phyloP scores from a whole-genome alignment of 2,888 invertebrate genomes.

The Empis stercorea region DNA sequence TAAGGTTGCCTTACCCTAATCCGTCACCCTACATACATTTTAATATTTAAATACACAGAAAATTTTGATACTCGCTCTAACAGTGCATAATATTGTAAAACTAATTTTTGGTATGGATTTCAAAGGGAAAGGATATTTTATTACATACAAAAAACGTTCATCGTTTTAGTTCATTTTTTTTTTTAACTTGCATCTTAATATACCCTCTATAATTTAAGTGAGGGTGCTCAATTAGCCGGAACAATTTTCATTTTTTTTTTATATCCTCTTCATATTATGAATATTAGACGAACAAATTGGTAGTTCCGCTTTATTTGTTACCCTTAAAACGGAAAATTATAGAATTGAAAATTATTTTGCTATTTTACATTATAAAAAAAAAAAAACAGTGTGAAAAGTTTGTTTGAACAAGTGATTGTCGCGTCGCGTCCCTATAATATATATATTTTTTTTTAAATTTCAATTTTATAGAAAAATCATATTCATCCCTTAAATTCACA shows the following conservation, averaged over 20 bases:
- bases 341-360: not conserved
- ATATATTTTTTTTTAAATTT: not conserved
- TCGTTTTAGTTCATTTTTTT: too few species aligned
- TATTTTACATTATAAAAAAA: not conserved
- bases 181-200: not conserved
- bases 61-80: too few species aligned
- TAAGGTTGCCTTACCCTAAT: too few species aligned
- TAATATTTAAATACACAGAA: too few species aligned
- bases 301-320: not conserved
- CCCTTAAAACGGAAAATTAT: not conserved
- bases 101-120: too few species aligned
- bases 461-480: not conserved
- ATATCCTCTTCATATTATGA: too few species aligned
- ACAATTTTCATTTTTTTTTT: constrained; percentile 13
- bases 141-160: too few species aligned
- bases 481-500: not conserved
- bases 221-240: constrained; percentile 37
- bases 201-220: constrained; percentile 8
- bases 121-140: too few species aligned
- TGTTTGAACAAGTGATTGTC: not conserved
- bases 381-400: not conserved
- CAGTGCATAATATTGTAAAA: too few species aligned
- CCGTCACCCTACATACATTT: too few species aligned
- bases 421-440: not conserved
- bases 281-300: not conserved